Percentiles rank a stretch among this genome's conserved stretches.
These are phyloP conservation scores for Phylloscopus collybita DNA, from an alignment of 2,797 vertebrate species.

Conservation along the genomic window DNA sequence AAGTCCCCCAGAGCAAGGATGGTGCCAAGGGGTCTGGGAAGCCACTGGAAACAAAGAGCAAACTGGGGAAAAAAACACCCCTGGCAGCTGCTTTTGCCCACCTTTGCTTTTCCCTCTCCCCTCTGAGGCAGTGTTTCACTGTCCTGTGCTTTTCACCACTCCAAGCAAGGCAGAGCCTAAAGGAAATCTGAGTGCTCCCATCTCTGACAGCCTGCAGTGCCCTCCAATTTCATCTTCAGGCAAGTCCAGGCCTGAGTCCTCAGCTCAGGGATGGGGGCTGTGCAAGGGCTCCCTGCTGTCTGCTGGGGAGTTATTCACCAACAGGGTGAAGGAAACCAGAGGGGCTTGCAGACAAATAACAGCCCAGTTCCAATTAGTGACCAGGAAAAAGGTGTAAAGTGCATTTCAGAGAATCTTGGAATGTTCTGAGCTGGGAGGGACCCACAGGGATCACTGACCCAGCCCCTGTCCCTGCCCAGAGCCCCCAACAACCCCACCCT, in stretches of 20 bases:
- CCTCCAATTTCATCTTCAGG: neutral
- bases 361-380: neutral
- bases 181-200: neutral
- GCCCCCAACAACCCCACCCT: neutral
- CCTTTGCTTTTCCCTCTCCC: neutral
- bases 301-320: neutral
- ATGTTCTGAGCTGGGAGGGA: neutral
- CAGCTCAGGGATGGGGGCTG: neutral
- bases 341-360: neutral
- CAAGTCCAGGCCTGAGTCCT: neutral
- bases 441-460: fast-evolving
- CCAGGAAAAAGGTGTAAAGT: neutral
- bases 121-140: neutral
- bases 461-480: fast-evolving
- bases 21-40: neutral
- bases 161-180: neutral
- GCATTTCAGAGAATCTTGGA: neutral
- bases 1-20: neutral
- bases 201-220: neutral
- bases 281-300: neutral
- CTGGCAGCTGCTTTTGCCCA: neutral
- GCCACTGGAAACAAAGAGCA: neutral
- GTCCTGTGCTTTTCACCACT: neutral
- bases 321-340: neutral
- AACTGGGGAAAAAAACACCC: neutral